Percentiles rank a stretch among this genome's conserved stretches.
Conservation (phyloP, 1,140 invertebrate genomes). For the Armadillidium nasatum region DNA sequence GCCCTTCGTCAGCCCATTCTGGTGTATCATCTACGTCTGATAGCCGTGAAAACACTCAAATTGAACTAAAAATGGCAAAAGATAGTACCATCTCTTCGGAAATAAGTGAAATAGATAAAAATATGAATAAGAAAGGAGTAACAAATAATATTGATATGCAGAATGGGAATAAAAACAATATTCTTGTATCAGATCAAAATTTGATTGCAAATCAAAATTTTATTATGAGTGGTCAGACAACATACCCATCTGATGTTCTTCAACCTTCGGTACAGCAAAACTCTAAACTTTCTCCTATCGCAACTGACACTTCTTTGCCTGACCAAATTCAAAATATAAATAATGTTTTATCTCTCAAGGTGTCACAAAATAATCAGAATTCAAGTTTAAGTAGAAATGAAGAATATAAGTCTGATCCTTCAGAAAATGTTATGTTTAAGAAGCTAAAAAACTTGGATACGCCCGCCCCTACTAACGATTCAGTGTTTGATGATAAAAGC, state of each 20-base stretch:
- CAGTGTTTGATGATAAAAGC: slow-evolving; percentile 18
- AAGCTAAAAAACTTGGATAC: slow-evolving; percentile 44
- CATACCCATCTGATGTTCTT: slow-evolving; percentile 36
- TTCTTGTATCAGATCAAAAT: slow-evolving; percentile 28
- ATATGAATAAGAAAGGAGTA: slow-evolving; percentile 31
- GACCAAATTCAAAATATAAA: slow-evolving; percentile 31
- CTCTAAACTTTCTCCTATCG: slow-evolving; percentile 35
- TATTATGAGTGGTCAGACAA: slow-evolving; percentile 40
- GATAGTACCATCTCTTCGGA: slow-evolving; percentile 25
- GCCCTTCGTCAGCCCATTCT: slow-evolving; percentile 29
- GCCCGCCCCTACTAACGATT: slow-evolving; percentile 42
- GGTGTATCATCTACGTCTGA: slow-evolving; percentile 30
- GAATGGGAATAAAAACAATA: slow-evolving; percentile 16
- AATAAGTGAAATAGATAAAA: slow-evolving; percentile 31
- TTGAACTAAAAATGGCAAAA: slow-evolving; percentile 14
- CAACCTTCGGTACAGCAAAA: slow-evolving; percentile 39
- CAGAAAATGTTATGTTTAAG: neutral
- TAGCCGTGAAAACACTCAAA: neutral
- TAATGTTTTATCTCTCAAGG: neutral
- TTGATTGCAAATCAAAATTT: slow-evolving; percentile 41
- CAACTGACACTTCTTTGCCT: slow-evolving; percentile 38
- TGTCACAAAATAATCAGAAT: neutral
- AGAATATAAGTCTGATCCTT: neutral
- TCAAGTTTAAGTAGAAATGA: neutral
- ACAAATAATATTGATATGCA: slow-evolving; percentile 19